Percentiles rank a stretch among this genome's conserved stretches.
phyloP scores from a whole-genome alignment of 2,797 vertebrate species.

The Spinus olivaceus region DNA sequence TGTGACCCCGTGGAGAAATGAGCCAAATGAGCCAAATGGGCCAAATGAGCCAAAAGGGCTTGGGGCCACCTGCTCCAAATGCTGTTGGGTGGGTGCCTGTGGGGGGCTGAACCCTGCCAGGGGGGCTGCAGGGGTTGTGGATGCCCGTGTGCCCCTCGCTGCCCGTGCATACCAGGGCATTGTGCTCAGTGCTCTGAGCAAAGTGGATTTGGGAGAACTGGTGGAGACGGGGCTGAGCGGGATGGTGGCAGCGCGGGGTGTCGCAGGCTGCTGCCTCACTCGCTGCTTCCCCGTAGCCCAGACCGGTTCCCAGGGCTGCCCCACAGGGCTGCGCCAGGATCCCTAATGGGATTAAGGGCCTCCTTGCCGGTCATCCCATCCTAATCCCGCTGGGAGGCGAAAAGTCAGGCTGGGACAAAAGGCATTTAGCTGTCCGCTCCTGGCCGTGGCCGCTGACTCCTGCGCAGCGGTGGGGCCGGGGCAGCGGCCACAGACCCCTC shows the following conservation, averaged over 20 bases:
- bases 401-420: conserved; percentile 62
- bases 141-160: not conserved
- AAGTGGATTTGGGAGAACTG: not conserved
- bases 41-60: not conserved
- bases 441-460: not conserved
- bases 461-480: rapidly evolving
- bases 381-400: conserved; percentile 41
- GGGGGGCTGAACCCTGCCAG: not conserved
- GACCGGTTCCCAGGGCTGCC: not conserved
- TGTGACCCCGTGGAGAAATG: not conserved
- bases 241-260: rapidly evolving
- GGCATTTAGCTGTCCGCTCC: not conserved
- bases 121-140: not conserved
- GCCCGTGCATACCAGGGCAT: rapidly evolving
- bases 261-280: not conserved
- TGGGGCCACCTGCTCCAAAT: not conserved
- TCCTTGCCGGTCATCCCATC: conserved; percentile 22
- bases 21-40: not conserved
- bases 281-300: rapidly evolving
- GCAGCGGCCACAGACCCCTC: not conserved
- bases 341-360: conserved; percentile 62
- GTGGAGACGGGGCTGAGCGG: rapidly evolving
- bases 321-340: not conserved
- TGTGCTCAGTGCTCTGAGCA: not conserved
- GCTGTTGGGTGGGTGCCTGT: rapidly evolving